Evolutionary conservation across 2,888 invertebrate species (phyloP).

Genomic region (Vandiemenella viatica): DNA sequence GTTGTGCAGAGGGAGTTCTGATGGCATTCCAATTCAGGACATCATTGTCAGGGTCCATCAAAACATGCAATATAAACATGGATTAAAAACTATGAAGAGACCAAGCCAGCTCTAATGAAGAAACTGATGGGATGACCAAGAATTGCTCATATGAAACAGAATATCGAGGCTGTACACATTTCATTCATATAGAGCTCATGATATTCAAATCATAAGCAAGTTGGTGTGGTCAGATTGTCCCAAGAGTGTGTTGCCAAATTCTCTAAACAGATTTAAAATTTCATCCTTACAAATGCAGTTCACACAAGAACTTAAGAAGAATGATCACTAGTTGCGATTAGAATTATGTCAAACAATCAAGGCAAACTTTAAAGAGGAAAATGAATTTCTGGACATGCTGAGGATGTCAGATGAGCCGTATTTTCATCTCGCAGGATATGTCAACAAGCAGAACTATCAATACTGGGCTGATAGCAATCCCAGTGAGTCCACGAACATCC

Average conservation of each 20-base stretch:
- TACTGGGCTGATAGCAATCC: neutral
- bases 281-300: slow-evolving; percentile 5
- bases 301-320: slow-evolving; percentile 5
- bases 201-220: too few relatives aligned
- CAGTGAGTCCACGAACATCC: neutral
- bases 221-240: neutral
- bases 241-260: slow-evolving; percentile 1
- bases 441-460: slow-evolving; percentile 1
- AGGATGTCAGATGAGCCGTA: slow-evolving; percentile 4
- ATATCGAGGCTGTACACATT: too few relatives aligned
- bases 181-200: too few relatives aligned
- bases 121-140: too few relatives aligned
- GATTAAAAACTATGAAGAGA: too few relatives aligned
- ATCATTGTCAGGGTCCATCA: too few relatives aligned
- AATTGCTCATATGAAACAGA: too few relatives aligned
- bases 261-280: slow-evolving; percentile 1
- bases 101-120: too few relatives aligned
- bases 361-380: slow-evolving; percentile 1
- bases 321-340: too few relatives aligned
- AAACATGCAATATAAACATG: too few relatives aligned
- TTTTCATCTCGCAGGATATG: slow-evolving; percentile 4
- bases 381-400: slow-evolving; percentile 3
- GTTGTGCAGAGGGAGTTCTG: too few relatives aligned
- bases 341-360: slow-evolving; percentile 4
- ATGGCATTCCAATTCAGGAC: too few relatives aligned